These are phyloP conservation scores for Rugalucina vietnamica DNA, from an alignment of 2,888 invertebrate genomes.

Conservation along the genomic window DNA sequence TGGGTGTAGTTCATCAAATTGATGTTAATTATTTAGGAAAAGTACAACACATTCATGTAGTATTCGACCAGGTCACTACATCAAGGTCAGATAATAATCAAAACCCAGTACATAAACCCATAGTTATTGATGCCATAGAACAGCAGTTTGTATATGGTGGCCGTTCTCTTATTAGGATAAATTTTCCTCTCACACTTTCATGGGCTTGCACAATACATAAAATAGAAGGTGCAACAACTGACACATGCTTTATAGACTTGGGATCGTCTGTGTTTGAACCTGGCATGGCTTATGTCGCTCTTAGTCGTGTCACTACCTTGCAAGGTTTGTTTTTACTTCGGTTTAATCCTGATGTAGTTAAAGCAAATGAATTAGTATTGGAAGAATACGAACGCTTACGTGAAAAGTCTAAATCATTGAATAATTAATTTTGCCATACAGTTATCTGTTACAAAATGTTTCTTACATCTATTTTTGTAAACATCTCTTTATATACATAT, in stretches of 20 bases:
- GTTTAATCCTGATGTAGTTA: not conserved
- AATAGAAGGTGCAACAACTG: conserved; percentile 47
- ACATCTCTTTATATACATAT: too few species aligned
- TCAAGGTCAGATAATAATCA: conserved; percentile 8
- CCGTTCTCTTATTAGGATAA: conserved; percentile 24
- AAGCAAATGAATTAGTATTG: conserved; percentile 11
- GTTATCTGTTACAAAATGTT: too few species aligned
- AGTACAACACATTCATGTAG: conserved; percentile 3
- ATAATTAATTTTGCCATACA: too few species aligned
- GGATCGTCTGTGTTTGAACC: conserved; percentile 43
- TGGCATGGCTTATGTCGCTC: conserved; percentile 58
- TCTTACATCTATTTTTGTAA: too few species aligned
- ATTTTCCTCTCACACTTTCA: conserved; percentile 44
- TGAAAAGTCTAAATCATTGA: not conserved
- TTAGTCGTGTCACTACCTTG: conserved; percentile 45
- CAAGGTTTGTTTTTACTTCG: conserved; percentile 31
- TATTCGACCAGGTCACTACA: conserved; percentile 41
- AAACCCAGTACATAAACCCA: not conserved
- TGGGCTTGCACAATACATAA: conserved; percentile 51
- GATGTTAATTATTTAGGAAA: not conserved
- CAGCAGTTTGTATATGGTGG: conserved; percentile 21
- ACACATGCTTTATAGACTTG: conserved; percentile 33
- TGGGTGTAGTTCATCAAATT: conserved; percentile 28
- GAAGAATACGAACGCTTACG: conserved; percentile 23
- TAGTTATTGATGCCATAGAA: conserved; percentile 22